Base-by-base conservation (phyloP, 2,888 invertebrate genomes). In the Tolmerus cingulatus region DNA sequence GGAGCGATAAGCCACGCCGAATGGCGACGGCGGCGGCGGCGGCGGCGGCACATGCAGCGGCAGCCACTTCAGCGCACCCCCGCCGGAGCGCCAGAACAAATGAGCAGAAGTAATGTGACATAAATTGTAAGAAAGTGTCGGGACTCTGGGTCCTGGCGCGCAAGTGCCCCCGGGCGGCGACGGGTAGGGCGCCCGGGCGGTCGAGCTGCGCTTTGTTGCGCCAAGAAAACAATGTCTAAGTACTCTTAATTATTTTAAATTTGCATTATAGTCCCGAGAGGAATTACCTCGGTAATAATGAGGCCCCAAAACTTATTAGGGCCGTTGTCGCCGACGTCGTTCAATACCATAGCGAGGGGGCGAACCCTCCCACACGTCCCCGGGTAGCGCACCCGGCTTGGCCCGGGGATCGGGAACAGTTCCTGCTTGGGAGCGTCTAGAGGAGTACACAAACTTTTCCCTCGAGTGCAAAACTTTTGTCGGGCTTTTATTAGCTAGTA, bases 161-260 rank as follows among this genome's bases (percentile, higher is more conserved):
- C 19, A 23, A 51, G 27, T 19, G 7, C 79, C 37, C 19, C 9
- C 14, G 27, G 23, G 23, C 19, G 19, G 7, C 34, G 19, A 19
- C 8, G 9, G 78, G 14, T 4, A 9, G 19, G 19, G 23, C 0
- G 34, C 34, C 23, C 66, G 4, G 37, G 12, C 40, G 40, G 40
- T 40, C 14, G 34, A 46, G 66, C 27, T 34, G 57, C 51, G 37
- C n/a, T 86, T 76, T 55, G 51, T 79, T 79, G 51, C 51, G 46
- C 79, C 30, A 79, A 79, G 37, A 57, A 43, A 51, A 78, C 88
- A 87, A 74, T 34, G 76, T 86, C 85, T 88, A 86, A 85, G 79
- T 79, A 78, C 76, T 74, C 86, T 87, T 87, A 88, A 87, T 88
- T 88, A 87, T 88, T 88, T 88, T 86, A 87, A 87, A 88, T 88